Conservation (phyloP, 2,797 vertebrate species). For the Gymnothorax javanicus region DNA sequence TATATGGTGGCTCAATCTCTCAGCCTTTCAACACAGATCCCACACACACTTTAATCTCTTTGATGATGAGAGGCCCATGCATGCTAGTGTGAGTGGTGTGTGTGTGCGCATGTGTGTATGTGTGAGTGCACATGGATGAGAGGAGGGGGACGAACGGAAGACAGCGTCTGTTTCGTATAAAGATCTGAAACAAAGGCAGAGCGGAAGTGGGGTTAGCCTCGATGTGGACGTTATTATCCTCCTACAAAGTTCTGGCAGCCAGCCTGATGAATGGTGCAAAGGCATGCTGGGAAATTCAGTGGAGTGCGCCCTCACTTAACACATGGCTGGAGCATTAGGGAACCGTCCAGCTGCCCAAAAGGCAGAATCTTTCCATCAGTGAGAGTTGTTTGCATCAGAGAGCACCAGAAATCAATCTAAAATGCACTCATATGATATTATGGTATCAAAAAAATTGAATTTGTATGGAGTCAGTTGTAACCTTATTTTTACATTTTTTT, state of each 20-base stretch:
- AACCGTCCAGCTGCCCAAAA: neutral
- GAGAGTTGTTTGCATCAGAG: neutral
- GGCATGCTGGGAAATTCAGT: neutral
- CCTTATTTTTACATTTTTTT: neutral
- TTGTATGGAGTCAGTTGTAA: no score
- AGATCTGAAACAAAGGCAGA: constrained; percentile 78
- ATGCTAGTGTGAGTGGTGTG: constrained; percentile 28
- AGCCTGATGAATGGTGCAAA: constrained; percentile 18
- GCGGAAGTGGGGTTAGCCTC: constrained; percentile 73
- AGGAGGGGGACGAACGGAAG: constrained; percentile 68
- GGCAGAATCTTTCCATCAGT: neutral
- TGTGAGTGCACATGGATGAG: constrained; percentile 47
- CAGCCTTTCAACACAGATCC: constrained; percentile 62
- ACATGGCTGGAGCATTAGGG: neutral
- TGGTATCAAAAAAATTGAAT: neutral
- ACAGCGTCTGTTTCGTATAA: constrained; percentile 75
- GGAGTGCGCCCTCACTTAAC: neutral
- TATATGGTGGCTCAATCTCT: constrained; percentile 24
- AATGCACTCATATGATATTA: neutral
- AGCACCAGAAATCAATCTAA: neutral
- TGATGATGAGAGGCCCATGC: constrained; percentile 77
- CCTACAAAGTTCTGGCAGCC: constrained; percentile 38
- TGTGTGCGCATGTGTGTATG: constrained; percentile 39
- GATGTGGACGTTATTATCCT: constrained; percentile 55
- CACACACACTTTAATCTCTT: constrained; percentile 86